phyloP scores from a whole-genome alignment of 2,113 vertebrate genomes.

The Oncorhynchus keta region DNA sequence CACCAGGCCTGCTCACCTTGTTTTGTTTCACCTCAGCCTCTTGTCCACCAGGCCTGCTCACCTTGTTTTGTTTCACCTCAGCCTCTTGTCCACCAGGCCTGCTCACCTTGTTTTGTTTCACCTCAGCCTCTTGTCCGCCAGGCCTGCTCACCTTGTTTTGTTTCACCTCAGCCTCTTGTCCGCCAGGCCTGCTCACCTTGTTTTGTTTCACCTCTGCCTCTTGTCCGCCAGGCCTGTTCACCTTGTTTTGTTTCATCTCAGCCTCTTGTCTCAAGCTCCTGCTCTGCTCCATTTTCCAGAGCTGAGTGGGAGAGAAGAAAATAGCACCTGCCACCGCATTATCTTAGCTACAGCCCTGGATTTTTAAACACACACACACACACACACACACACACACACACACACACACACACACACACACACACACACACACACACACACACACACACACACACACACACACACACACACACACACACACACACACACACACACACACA shows the following conservation, averaged over 20 bases:
- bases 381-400: neutral
- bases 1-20: neutral
- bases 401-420: neutral
- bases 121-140: neutral
- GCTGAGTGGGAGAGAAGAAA: neutral
- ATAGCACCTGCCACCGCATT: neutral
- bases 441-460: neutral
- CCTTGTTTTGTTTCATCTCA: neutral
- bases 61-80: neutral
- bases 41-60: neutral
- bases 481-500: conserved; percentile 7
- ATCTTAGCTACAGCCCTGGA: neutral
- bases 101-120: neutral
- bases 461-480: conserved; percentile 14
- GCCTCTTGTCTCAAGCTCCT: neutral
- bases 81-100: neutral
- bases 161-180: neutral
- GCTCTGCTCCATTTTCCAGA: neutral
- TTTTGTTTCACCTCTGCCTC: neutral
- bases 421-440: conserved; percentile 1
- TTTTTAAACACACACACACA: neutral
- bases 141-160: neutral
- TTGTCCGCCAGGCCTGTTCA: neutral
- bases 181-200: neutral
- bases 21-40: neutral